phyloP scores from a whole-genome alignment of 1,140 invertebrate genomes.

The Drosophila teissieri region DNA sequence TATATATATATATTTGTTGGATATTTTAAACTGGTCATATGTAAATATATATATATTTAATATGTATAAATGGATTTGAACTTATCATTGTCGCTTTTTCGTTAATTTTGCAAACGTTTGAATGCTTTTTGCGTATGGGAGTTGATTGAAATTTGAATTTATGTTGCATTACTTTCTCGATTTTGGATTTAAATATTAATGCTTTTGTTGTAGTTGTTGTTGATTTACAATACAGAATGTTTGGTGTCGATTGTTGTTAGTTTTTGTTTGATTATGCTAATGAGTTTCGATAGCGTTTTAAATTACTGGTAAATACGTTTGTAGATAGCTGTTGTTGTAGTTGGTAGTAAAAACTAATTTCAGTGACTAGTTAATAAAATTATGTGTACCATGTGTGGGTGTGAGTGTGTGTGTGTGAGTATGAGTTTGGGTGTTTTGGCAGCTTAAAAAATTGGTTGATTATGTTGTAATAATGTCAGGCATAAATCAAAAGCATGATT shows the following conservation, averaged over 20 bases:
- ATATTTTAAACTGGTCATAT: constrained; percentile 38
- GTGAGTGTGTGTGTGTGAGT: constrained; percentile 18
- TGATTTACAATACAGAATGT: constrained; percentile 59
- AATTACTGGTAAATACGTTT: constrained; percentile 53
- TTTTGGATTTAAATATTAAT: constrained; percentile 55
- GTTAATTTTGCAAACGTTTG: constrained; percentile 35
- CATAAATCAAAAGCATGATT: constrained; percentile 81
- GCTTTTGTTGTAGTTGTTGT: constrained; percentile 54
- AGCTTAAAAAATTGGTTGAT: constrained; percentile 61
- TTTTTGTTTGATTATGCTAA: constrained; percentile 56
- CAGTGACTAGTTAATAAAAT: constrained; percentile 68
- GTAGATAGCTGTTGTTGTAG: constrained; percentile 42
- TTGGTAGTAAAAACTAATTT: constrained; percentile 69
- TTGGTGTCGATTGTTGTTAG: constrained; percentile 50
- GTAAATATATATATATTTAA: constrained; percentile 41
- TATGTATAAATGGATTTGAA: constrained; percentile 46
- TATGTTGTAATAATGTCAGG: constrained; percentile 70
- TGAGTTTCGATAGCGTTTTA: constrained; percentile 66
- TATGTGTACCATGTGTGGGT: constrained; percentile 40
- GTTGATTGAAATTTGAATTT: constrained; percentile 36
- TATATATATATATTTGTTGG: constrained; percentile 19
- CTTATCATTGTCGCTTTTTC: constrained; percentile 25
- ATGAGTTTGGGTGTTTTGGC: constrained; percentile 20
- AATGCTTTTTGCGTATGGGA: constrained; percentile 26
- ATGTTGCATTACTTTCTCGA: constrained; percentile 45